Conservation (phyloP, 2,888 invertebrate genomes). For the Agonopterix alstromeriana region DNA sequence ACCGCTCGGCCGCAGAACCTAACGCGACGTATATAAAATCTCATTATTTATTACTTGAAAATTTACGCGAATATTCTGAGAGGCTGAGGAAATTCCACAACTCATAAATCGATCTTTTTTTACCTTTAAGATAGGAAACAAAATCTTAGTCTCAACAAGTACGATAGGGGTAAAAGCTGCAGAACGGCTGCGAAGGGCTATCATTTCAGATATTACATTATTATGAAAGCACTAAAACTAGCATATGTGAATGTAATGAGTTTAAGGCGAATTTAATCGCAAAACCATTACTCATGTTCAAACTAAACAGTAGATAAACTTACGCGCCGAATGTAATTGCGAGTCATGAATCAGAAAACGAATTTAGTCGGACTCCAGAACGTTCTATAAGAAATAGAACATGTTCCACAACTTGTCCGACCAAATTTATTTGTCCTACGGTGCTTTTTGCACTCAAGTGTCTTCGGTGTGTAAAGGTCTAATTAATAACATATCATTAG, state of each 20-base stretch:
- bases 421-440: conserved; percentile 19
- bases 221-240: no score
- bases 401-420: conserved; percentile 16
- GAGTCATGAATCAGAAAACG: conserved; percentile 44
- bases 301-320: conserved; percentile 23
- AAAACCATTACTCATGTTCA: conserved; percentile 8
- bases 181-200: no score
- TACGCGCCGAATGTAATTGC: conserved; percentile 33
- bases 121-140: no score
- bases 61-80: neutral
- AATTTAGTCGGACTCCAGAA: conserved; percentile 40
- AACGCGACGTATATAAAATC: conserved; percentile 31
- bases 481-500: conserved; percentile 57
- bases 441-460: conserved; percentile 14
- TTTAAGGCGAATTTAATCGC: neutral
- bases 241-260: no score
- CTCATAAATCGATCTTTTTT: neutral
- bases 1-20: conserved; percentile 43
- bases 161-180: no score
- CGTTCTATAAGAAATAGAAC: conserved; percentile 28
- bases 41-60: conserved; percentile 1
- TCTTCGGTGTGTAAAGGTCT: conserved; percentile 24
- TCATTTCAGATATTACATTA: no score
- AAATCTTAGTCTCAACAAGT: no score
- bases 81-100: neutral